phyloP scores from a whole-genome alignment of 2,888 invertebrate species.

The Ormyrus pomaceus region DNA sequence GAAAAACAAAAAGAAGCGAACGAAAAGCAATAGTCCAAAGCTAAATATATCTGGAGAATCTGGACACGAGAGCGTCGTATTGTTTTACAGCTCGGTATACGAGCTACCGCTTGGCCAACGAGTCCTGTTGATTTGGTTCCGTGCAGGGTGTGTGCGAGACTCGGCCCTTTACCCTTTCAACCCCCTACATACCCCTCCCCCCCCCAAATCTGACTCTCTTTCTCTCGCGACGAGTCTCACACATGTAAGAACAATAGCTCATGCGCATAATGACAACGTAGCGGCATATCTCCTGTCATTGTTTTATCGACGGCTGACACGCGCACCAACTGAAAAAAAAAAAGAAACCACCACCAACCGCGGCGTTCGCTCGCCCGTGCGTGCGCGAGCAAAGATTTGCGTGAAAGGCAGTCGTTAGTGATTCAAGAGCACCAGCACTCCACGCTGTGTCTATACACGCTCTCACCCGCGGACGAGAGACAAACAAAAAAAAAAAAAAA shows the following conservation, averaged over 20 bases:
- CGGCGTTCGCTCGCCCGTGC: constrained; percentile 53
- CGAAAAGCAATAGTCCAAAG: constrained; percentile 12
- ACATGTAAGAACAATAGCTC: constrained; percentile 22
- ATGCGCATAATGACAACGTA: constrained; percentile 30
- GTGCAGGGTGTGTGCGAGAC: constrained; percentile 71
- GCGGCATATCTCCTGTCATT: constrained; percentile 44
- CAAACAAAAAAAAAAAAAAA: background rate
- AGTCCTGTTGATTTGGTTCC: constrained; percentile 76
- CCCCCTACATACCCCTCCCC: constrained; percentile 56
- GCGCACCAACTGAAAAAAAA: constrained; percentile 17
- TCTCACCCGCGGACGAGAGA: background rate
- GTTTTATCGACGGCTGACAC: constrained; percentile 48
- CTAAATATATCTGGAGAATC: constrained; percentile 36
- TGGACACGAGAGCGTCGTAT: constrained; percentile 31
- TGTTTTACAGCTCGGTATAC: constrained; percentile 60
- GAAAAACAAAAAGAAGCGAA: constrained; percentile 5
- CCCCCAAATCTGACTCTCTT: background rate
- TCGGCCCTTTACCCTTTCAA: constrained; percentile 61
- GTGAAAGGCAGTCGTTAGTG: constrained; percentile 43
- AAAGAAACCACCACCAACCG: constrained; percentile 7
- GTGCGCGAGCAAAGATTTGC: constrained; percentile 57
- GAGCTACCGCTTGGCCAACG: constrained; percentile 61
- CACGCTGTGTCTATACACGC: background rate
- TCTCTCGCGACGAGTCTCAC: constrained; percentile 33
- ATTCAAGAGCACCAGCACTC: constrained; percentile 30